Evolutionary conservation across 2,888 invertebrate genomes (phyloP), one percentile per base, ranked within the genome.

Genomic region (Yponomeuta evonymella): DNA sequence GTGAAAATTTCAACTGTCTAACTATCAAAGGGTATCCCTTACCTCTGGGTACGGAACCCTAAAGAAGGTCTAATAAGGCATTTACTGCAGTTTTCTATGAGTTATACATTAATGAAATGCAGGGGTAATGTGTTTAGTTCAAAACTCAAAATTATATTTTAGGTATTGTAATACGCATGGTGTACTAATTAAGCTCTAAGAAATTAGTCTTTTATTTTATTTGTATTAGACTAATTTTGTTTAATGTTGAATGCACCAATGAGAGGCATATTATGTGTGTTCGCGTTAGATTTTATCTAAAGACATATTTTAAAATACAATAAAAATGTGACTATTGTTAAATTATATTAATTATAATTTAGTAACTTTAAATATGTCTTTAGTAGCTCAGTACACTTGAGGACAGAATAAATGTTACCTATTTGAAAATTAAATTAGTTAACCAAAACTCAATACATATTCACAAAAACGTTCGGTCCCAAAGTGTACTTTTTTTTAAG

Each of bases 401-500:
- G 85, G 84, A 77, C 85, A 86, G 82, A 78, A 78, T 76, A 72
- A 75, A 73, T 72, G 73, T 9, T 65, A 58, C 51, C 15, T 65
- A 15, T 43, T 15, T 2, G 4, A 67, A 67, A 48, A 11, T 33
- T 23, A 30, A 23, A n/a, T 6, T 29, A 23, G 23, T 23, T 33
- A n/a, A 65, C 3, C 12, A 12, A 58, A 58, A 58, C 15, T 15
- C 12, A 2, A 58, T 58, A 58, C 43, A 58, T 58, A 58, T 15
- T 64, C 11, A 67, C 29, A 66, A 36, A 67, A 67, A 33, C 33
- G 1, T 33, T 67, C 81, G 82, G 83, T 76, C 85, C 83, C 78
- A 79, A 74, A 87, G 86, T 87, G 86, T 88, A 85, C 83, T 29
- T 58, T 10, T 29, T 68, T 48, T 68, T 29, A 68, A 68, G 68